Evolutionary conservation across 2,888 invertebrate genomes (phyloP).

Genomic region (Tetanocera ferruginea): DNA sequence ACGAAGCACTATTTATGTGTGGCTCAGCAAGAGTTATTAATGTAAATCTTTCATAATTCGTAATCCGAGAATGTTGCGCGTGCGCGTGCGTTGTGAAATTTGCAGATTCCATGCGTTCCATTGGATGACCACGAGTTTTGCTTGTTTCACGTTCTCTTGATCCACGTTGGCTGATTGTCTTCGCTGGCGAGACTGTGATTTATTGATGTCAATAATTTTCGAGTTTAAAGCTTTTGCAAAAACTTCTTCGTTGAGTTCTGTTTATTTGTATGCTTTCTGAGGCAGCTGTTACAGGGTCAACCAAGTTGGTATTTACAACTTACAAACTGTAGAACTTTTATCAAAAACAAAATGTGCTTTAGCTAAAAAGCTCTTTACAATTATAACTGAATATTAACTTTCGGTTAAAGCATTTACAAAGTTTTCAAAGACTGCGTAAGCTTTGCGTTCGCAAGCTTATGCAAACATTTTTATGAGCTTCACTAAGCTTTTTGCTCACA

Average conservation of each 20-base stretch:
- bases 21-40: constrained; percentile 65
- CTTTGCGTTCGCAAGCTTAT: too few relatives aligned
- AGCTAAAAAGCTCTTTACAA: background rate
- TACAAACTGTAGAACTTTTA: background rate
- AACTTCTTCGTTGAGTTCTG: background rate
- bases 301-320: background rate
- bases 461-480: too few relatives aligned
- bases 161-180: background rate
- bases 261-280: constrained; percentile 16
- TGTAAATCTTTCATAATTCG: constrained; percentile 65
- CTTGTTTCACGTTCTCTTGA: background rate
- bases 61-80: constrained; percentile 59
- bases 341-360: background rate
- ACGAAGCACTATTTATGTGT: constrained; percentile 57
- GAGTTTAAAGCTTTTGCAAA: constrained; percentile 16
- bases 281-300: background rate
- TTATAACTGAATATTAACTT: background rate
- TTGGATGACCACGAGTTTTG: background rate
- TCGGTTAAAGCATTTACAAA: background rate
- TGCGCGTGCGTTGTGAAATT: constrained; percentile 49
- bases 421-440: background rate
- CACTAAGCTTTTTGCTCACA: too few relatives aligned
- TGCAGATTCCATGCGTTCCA: background rate
- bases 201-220: constrained; percentile 42
- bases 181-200: constrained; percentile 34